Percentiles rank a stretch among this genome's conserved stretches.
These are phyloP conservation scores for Dendrocincla tyrannina DNA, from an alignment of 2,797 vertebrate genomes.

Conservation along the genomic window DNA sequence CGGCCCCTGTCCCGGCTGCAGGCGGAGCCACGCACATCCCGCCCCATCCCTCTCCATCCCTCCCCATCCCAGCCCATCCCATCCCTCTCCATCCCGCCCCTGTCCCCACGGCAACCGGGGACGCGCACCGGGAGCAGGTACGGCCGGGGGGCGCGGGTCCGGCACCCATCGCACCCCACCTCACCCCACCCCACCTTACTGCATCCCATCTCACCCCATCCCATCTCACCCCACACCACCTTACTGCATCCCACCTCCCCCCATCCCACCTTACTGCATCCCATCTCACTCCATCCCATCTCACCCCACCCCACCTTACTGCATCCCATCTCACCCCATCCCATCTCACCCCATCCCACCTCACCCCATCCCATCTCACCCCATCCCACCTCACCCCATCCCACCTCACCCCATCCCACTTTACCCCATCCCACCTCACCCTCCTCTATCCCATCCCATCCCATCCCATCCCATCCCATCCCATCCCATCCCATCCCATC, in stretches of 20 bases:
- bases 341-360: neutral
- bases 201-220: neutral
- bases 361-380: neutral
- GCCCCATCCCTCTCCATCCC: neutral
- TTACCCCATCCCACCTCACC: neutral
- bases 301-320: neutral
- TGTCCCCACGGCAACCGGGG: neutral
- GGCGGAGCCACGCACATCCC: neutral
- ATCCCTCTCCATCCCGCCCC: neutral
- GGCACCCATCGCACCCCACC: neutral
- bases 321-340: neutral
- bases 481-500: neutral
- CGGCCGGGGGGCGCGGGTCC: neutral
- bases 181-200: neutral
- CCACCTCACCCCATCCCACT: neutral
- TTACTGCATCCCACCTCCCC: neutral
- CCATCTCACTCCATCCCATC: neutral
- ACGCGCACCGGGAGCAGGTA: constrained; percentile 13
- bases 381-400: neutral
- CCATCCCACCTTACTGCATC: neutral
- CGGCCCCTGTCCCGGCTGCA: neutral
- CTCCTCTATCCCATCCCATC: neutral
- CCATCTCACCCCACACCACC: too few relatives aligned
- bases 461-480: neutral
- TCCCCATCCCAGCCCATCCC: neutral